phyloP scores from a whole-genome alignment of 2,797 vertebrate species.

The Ispidina picta region DNA sequence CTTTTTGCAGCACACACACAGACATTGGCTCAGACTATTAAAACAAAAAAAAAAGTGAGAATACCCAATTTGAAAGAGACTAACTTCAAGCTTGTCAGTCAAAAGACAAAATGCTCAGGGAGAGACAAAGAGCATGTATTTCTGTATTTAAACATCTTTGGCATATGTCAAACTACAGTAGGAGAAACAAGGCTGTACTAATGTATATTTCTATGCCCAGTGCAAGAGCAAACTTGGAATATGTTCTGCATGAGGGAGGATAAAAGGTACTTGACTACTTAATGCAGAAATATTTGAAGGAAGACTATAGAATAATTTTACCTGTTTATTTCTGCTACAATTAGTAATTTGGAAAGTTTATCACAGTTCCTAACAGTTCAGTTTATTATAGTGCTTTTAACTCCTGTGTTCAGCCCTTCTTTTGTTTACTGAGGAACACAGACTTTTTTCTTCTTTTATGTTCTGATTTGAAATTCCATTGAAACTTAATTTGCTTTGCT shows the following conservation, averaged over 20 bases:
- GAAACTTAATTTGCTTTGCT: slow-evolving; percentile 27
- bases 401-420: not conserved
- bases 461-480: slow-evolving; percentile 25
- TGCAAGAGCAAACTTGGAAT: not conserved
- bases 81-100: not conserved
- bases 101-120: not conserved
- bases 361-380: not conserved
- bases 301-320: not conserved
- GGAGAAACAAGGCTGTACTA: not conserved
- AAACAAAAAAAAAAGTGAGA: not conserved
- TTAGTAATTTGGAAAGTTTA: not conserved
- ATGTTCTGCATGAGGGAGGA: accelerated
- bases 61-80: not conserved
- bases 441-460: not conserved
- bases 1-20: accelerated
- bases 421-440: not conserved
- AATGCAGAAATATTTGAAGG: not conserved
- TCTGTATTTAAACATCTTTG: not conserved
- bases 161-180: not conserved
- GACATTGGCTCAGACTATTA: accelerated
- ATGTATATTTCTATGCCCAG: not conserved
- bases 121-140: not conserved
- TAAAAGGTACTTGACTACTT: not conserved
- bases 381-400: not conserved
- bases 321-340: not conserved